phyloP scores from a whole-genome alignment of 2,113 vertebrate species.

The Cheirogaleus medius region DNA sequence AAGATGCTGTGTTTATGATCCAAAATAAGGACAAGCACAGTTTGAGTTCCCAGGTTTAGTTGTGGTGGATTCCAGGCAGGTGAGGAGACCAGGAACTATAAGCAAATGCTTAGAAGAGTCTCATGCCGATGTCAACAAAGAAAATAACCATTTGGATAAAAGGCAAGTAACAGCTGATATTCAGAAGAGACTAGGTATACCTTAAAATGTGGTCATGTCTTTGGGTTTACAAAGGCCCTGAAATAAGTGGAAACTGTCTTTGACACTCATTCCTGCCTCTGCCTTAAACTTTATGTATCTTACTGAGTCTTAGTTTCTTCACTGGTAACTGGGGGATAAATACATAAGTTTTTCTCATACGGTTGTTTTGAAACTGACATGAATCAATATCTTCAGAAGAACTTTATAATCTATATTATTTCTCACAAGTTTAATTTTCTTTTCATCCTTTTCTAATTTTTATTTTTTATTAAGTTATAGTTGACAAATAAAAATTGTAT shows the following conservation, averaged over 20 bases:
- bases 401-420: background rate
- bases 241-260: background rate
- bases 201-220: background rate
- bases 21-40: constrained; percentile 20
- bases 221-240: background rate
- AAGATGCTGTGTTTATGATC: background rate
- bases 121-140: background rate
- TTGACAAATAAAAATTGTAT: background rate
- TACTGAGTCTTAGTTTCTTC: background rate
- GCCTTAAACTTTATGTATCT: background rate
- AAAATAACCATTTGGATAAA: background rate
- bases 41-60: background rate
- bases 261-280: background rate
- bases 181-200: background rate
- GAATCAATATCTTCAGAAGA: background rate
- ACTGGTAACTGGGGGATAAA: background rate
- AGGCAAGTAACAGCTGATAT: background rate
- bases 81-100: background rate
- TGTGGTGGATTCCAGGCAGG: background rate
- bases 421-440: background rate
- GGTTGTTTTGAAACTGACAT: background rate
- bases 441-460: background rate
- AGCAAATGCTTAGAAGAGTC: background rate
- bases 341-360: background rate
- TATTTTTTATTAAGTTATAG: background rate